Evolutionary conservation across 2,113 vertebrate species (phyloP).

Genomic region (Orientallactaga bullata): DNA sequence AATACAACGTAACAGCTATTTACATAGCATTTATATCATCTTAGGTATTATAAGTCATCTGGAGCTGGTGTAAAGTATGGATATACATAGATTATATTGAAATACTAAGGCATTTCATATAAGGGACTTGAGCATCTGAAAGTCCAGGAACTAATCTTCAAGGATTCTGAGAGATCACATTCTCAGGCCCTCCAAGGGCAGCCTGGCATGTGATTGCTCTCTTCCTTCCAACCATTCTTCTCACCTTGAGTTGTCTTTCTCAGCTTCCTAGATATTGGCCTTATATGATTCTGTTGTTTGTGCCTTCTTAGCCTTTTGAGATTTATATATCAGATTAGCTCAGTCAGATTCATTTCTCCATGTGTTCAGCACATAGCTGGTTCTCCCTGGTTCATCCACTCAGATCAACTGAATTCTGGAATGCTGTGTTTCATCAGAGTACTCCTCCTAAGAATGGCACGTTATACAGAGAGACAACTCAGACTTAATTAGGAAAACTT

Average conservation of each 20-base stretch:
- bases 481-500: slow-evolving; percentile 47
- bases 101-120: not conserved
- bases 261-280: not conserved
- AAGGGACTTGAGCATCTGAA: not conserved
- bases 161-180: not conserved
- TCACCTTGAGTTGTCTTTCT: not conserved
- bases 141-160: not conserved
- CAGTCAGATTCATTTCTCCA: not conserved
- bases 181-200: too few species aligned
- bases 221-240: not conserved
- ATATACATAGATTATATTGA: not conserved
- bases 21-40: not conserved
- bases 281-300: not conserved
- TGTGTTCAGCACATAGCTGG: not conserved
- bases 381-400: not conserved
- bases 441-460: not conserved
- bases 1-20: not conserved
- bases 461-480: not conserved
- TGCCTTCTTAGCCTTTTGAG: not conserved
- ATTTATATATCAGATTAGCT: not conserved
- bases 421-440: not conserved
- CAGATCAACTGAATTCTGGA: not conserved
- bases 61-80: not conserved
- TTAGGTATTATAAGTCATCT: not conserved
- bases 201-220: not conserved